phyloP scores from a whole-genome alignment of 2,888 invertebrate species.

The Malacosoma neustria region DNA sequence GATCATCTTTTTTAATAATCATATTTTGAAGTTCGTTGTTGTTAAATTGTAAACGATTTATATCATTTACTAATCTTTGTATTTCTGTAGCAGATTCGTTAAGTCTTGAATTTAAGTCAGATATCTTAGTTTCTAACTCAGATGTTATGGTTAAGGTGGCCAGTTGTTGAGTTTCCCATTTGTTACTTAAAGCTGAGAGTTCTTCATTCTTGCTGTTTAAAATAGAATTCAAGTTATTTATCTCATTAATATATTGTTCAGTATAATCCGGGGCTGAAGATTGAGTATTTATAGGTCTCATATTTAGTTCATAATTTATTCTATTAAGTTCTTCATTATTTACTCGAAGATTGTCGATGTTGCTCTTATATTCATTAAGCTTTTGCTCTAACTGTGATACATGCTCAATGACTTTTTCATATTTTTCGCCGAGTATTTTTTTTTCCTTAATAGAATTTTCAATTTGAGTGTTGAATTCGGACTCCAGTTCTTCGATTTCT shows the following conservation, averaged over 20 bases:
- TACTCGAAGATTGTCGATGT: conserved; percentile 38
- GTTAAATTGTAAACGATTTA: conserved; percentile 25
- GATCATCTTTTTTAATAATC: conserved; percentile 41
- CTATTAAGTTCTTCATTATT: conserved; percentile 45
- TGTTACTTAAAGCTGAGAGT: conserved; percentile 44
- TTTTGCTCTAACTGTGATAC: conserved; percentile 44
- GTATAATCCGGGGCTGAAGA: conserved; percentile 49
- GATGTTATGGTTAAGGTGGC: conserved; percentile 28
- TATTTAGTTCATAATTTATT: conserved; percentile 42
- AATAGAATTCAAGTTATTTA: conserved; percentile 69
- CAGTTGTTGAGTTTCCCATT: conserved; percentile 32
- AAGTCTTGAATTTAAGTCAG: conserved; percentile 44
- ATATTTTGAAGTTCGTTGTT: conserved; percentile 35
- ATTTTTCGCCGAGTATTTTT: conserved; percentile 59
- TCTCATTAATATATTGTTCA: conserved; percentile 69
- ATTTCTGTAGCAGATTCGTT: conserved; percentile 24
- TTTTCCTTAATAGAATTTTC: conserved; percentile 63
- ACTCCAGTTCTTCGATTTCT: conserved; percentile 59
- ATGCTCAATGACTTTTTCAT: conserved; percentile 65
- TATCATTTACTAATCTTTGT: conserved; percentile 26
- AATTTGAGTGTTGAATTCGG: conserved; percentile 59
- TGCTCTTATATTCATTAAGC: conserved; percentile 44
- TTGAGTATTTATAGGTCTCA: conserved; percentile 27
- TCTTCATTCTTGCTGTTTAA: conserved; percentile 65
- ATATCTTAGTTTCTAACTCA: conserved; percentile 35